Conservation (phyloP, 1,140 invertebrate species). For the Atta colombica region DNA sequence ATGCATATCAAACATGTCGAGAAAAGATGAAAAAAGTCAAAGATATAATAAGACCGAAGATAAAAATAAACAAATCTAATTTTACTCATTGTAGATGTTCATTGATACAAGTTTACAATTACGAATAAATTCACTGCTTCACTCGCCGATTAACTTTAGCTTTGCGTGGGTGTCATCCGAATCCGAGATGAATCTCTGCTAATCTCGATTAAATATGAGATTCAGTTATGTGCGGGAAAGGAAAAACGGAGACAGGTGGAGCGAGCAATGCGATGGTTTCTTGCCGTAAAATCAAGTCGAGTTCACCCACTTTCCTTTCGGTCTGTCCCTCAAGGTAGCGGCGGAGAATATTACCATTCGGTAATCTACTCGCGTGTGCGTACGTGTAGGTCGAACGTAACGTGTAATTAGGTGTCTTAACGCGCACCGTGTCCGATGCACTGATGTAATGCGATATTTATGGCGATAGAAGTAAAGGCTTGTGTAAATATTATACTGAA, state of each 20-base stretch:
- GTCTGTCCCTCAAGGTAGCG: slow-evolving; percentile 69
- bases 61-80: neutral
- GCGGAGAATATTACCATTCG: slow-evolving; percentile 71
- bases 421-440: slow-evolving; percentile 67
- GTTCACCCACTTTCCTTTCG: slow-evolving; percentile 79
- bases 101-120: neutral
- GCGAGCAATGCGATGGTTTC: slow-evolving; percentile 62
- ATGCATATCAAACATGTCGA: neutral
- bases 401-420: slow-evolving; percentile 76
- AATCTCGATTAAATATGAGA: neutral
- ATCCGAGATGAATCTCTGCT: neutral
- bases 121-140: slow-evolving; percentile 1
- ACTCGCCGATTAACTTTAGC: neutral
- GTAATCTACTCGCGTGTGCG: slow-evolving; percentile 68
- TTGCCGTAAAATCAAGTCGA: slow-evolving; percentile 76
- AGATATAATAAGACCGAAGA: neutral
- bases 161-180: neutral
- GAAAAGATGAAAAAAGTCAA: neutral
- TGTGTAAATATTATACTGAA: neutral
- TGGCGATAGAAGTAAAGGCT: slow-evolving; percentile 47
- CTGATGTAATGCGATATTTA: slow-evolving; percentile 74
- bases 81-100: neutral
- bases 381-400: slow-evolving; percentile 71
- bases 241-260: slow-evolving; percentile 55
- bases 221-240: neutral